Conservation (phyloP, 2,888 invertebrate genomes). For the Aethes cnicana region DNA sequence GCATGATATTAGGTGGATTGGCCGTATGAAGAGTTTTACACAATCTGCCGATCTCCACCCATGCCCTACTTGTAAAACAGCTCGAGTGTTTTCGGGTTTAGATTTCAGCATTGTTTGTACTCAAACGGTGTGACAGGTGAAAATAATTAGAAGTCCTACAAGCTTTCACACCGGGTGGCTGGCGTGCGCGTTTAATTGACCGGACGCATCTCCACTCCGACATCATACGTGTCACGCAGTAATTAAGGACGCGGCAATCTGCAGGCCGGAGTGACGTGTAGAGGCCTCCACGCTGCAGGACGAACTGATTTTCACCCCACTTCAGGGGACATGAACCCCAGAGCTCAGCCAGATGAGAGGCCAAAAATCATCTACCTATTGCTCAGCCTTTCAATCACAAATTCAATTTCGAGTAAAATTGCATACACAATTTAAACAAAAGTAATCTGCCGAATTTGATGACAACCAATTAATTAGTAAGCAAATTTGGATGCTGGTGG, state of each 20-base stretch:
- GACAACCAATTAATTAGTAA: too few species aligned
- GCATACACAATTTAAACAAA: too few species aligned
- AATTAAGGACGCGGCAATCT: conserved; percentile 63
- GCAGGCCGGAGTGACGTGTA: conserved; percentile 61
- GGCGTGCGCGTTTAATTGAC: conserved; percentile 69
- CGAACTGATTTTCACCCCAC: conserved; percentile 16
- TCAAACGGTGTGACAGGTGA: not conserved
- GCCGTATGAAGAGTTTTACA: too few species aligned
- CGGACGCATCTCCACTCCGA: conserved; percentile 55
- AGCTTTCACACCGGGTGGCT: conserved; percentile 44
- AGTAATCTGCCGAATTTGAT: too few species aligned
- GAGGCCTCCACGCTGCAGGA: conserved; percentile 43
- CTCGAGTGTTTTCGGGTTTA: too few species aligned
- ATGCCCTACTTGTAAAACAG: too few species aligned
- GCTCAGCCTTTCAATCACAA: too few species aligned
- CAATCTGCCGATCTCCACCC: too few species aligned
- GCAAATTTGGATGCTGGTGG: conserved; percentile 33
- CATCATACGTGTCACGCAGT: conserved; percentile 49
- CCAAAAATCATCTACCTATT: too few species aligned
- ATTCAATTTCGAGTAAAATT: too few species aligned
- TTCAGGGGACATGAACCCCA: conserved; percentile 5
- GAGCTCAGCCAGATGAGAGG: conserved; percentile 23
- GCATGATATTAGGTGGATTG: too few species aligned
- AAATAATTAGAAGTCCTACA: conserved; percentile 4
- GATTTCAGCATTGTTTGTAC: not conserved